These are phyloP conservation scores for Alosa alosa DNA, from an alignment of 2,113 vertebrate species.

Conservation along the genomic window DNA sequence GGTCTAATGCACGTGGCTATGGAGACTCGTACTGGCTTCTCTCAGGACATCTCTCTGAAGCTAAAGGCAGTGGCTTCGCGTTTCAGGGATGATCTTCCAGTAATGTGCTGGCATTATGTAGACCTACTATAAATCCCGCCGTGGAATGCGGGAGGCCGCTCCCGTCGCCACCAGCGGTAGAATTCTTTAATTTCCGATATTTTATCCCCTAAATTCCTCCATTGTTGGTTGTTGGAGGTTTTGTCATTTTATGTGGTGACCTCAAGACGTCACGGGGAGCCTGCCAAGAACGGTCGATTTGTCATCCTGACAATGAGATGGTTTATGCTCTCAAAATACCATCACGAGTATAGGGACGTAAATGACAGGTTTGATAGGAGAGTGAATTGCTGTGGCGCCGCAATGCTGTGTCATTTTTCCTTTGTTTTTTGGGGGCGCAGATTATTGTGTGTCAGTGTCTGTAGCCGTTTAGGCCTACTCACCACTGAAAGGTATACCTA, in stretches of 20 bases:
- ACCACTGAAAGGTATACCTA: background rate
- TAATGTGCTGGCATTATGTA: background rate
- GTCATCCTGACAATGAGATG: background rate
- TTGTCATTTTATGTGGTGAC: constrained; percentile 51
- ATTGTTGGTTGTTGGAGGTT: constrained; percentile 37
- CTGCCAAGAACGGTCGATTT: background rate
- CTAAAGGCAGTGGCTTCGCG: background rate
- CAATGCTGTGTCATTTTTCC: background rate
- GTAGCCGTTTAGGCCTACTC: background rate
- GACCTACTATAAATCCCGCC: background rate
- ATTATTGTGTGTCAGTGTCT: background rate
- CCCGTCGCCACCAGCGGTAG: constrained; percentile 40
- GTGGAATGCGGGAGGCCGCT: constrained; percentile 47
- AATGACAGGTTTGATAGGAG: background rate
- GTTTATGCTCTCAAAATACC: background rate
- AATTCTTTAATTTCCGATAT: constrained; percentile 61
- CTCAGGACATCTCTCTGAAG: background rate
- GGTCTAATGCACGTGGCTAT: background rate
- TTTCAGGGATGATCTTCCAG: background rate
- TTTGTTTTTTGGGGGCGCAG: background rate
- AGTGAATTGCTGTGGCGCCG: background rate
- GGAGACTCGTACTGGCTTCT: background rate
- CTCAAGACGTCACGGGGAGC: background rate
- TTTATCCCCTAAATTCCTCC: constrained; percentile 44
- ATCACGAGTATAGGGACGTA: background rate